phyloP scores from a whole-genome alignment of 1,140 invertebrate species.

The Drosophila elegans region DNA sequence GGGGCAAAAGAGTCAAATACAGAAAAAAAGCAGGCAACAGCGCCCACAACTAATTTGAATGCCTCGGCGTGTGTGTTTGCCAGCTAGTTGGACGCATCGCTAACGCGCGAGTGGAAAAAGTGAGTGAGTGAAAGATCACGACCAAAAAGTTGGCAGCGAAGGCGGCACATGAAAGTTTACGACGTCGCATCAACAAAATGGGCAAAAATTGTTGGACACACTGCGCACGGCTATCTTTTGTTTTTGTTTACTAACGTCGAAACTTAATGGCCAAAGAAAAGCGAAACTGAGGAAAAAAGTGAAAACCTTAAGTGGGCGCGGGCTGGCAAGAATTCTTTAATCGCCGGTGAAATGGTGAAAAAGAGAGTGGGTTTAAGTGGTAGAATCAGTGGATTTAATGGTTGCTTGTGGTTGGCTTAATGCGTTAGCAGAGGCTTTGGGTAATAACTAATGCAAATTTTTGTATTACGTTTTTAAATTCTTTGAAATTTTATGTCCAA shows the following conservation, averaged over 20 bases:
- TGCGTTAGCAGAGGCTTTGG: background rate
- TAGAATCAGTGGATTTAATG: slow-evolving; percentile 18
- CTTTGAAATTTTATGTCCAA: background rate
- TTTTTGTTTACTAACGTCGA: slow-evolving; percentile 16
- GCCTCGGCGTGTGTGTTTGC: slow-evolving; percentile 56
- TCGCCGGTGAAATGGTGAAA: slow-evolving; percentile 18
- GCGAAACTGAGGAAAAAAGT: slow-evolving; percentile 66
- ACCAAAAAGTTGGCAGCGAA: slow-evolving; percentile 74
- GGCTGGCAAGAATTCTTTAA: slow-evolving; percentile 53
- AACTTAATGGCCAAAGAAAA: slow-evolving; percentile 68
- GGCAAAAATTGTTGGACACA: slow-evolving; percentile 64
- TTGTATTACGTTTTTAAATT: background rate
- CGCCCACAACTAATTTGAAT: slow-evolving; percentile 80
- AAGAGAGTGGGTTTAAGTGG: slow-evolving; percentile 24
- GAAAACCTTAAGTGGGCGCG: slow-evolving; percentile 58
- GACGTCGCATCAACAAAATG: slow-evolving; percentile 60
- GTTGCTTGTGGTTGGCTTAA: slow-evolving; percentile 6
- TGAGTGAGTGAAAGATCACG: slow-evolving; percentile 77
- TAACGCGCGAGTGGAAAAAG: slow-evolving; percentile 16
- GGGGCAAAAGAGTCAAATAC: slow-evolving; percentile 13
- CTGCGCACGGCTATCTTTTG: slow-evolving; percentile 32
- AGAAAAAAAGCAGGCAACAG: slow-evolving; percentile 31
- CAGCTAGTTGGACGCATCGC: slow-evolving; percentile 43
- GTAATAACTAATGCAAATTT: background rate
- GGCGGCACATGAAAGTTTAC: slow-evolving; percentile 79